A percentile compares a stretch with the other conserved stretches of the same genome.
Evolutionary conservation across 2,113 vertebrate species (phyloP).

Genomic region (Atlantisia rogersi): DNA sequence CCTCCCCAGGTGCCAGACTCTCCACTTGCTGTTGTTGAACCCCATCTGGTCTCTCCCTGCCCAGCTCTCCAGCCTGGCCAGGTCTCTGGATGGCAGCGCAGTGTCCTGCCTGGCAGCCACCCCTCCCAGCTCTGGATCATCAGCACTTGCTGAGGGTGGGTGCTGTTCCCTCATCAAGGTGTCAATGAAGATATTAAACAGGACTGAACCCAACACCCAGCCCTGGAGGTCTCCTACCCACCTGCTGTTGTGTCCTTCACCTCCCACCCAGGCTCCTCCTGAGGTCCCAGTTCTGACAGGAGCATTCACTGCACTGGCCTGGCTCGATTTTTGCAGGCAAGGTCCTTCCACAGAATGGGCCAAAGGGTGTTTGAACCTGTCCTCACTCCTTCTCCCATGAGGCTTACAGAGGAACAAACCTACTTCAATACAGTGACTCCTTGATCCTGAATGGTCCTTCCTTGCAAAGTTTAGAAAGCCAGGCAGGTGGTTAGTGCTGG

Average conservation of each 20-base stretch:
- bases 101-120: too few species aligned
- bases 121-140: too few species aligned
- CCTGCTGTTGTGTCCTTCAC: slow-evolving; percentile 77
- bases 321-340: slow-evolving; percentile 78
- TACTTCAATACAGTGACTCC: background rate
- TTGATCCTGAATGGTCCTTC: background rate
- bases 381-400: background rate
- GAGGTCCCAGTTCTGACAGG: slow-evolving; percentile 74
- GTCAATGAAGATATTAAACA: too few species aligned
- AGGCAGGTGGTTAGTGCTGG: background rate
- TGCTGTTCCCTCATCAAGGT: too few species aligned
- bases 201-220: too few species aligned
- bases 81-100: too few species aligned
- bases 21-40: too few species aligned
- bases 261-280: slow-evolving; percentile 75
- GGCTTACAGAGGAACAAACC: background rate
- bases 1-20: too few species aligned
- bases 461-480: background rate
- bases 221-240: background rate
- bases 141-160: too few species aligned
- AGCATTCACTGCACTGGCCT: slow-evolving; percentile 72
- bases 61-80: too few species aligned
- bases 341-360: slow-evolving; percentile 79
- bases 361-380: slow-evolving; percentile 78
- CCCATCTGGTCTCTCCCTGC: too few species aligned